A percentile compares a stretch with the other conserved stretches of the same genome.
Evolutionary conservation across 2,113 vertebrate genomes (phyloP).

Genomic region (Crotalus viridis): DNA sequence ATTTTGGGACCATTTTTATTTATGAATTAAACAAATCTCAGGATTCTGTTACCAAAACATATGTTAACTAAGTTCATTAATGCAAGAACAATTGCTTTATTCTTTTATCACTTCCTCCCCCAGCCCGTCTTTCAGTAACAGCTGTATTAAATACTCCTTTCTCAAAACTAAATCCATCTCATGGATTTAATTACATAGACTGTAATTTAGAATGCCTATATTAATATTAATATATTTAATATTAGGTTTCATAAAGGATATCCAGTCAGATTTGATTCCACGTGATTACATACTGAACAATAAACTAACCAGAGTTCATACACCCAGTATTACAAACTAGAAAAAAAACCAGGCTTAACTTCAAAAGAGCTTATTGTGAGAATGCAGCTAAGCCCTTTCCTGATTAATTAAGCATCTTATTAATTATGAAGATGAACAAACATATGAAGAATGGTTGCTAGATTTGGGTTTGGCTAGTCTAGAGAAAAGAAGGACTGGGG

Average conservation of each 20-base stretch:
- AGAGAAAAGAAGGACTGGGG: too few species aligned
- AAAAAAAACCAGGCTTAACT: neutral
- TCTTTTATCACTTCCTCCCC: neutral
- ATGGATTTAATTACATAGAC: neutral
- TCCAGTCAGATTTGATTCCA: neutral
- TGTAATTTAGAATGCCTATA: neutral
- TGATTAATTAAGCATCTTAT: neutral
- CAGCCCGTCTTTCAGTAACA: neutral
- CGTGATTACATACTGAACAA: neutral
- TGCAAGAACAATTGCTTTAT: neutral
- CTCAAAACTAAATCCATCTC: neutral
- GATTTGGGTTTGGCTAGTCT: too few species aligned
- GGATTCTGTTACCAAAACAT: neutral
- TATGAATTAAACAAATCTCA: neutral
- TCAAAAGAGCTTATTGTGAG: neutral
- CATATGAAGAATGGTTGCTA: too few species aligned
- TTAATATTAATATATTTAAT: neutral
- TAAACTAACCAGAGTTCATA: neutral
- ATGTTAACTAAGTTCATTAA: neutral
- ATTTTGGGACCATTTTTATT: neutral
- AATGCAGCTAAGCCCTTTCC: neutral
- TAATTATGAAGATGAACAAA: too few species aligned
- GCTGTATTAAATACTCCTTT: neutral
- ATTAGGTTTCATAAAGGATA: neutral
- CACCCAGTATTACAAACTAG: neutral